These are phyloP conservation scores for Ondatra zibethicus DNA, from an alignment of 2,113 vertebrate species.

Conservation along the genomic window DNA sequence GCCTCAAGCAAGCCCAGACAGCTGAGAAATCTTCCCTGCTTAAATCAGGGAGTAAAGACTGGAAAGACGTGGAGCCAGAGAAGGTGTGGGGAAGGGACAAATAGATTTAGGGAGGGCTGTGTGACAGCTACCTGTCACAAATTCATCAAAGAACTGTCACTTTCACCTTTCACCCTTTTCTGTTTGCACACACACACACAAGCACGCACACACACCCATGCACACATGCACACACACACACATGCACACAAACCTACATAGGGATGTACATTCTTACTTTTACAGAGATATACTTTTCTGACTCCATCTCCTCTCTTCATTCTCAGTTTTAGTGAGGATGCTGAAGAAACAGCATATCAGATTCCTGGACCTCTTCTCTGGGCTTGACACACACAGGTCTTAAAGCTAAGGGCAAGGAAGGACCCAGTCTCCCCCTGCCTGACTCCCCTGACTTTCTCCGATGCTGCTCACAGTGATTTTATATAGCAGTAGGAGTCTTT, in stretches of 20 bases:
- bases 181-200: fast-evolving
- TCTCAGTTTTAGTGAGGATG: slow-evolving; percentile 11
- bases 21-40: background rate
- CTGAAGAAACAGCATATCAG: background rate
- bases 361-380: background rate
- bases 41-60: background rate
- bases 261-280: background rate
- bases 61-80: background rate
- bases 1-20: background rate
- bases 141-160: slow-evolving; percentile 18
- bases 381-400: background rate
- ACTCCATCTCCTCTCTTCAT: background rate
- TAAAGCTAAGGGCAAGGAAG: background rate
- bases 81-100: background rate
- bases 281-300: background rate
- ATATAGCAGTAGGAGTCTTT: slow-evolving; percentile 64
- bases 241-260: background rate
- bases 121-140: slow-evolving; percentile 11
- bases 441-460: background rate
- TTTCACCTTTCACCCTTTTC: background rate
- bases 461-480: background rate
- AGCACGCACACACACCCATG: no score
- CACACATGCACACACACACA: background rate
- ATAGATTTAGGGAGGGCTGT: background rate
- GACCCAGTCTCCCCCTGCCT: background rate